Evolutionary conservation across 2,888 invertebrate species (phyloP), one percentile per base, ranked within the genome.

Genomic region (Acronicta psi): DNA sequence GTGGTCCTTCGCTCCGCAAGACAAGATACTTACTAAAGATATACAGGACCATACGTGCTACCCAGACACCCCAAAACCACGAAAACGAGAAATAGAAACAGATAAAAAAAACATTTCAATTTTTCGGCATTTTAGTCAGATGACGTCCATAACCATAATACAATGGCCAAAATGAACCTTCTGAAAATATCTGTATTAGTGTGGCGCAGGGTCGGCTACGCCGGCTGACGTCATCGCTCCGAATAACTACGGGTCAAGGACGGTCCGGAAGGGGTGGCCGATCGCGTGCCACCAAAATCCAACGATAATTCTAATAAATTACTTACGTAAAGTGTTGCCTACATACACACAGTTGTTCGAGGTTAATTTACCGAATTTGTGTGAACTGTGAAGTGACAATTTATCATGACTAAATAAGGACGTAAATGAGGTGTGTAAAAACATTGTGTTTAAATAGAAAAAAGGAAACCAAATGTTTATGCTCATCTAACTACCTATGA

Each of bases 171-270:
- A 65, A n/a, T 31, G 14, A 34, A 13, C 17, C 50, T 70, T 65
- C 60, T 66, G 47, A 18, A 16, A 13, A 0, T 34, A n/a, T 0
- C n/a, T 34, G 6, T n/a, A 34, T n/a, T 31, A n/a, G 34, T 20
- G 14, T 59, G 72, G 46, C 36, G 8, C 66, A 65, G 65, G 64
- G 59, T 61, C 44, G 70, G 63, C 57, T 56, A 55, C 16, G 46
- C 47, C 56, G 29, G 40, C 54, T 79, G 77, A 77, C 79, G 77
- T 79, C 77, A 77, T 56, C 18, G 68, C 75, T 74, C 50, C 63
- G 60, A 77, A 77, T 73, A 75, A 72, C 69, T 66, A 52, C 63
- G 74, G 70, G 77, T 79, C 77, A 79, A 74, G 79, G 77, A 55
- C 72, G 69, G 45, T 43, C 36, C 58, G 55, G 62, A 74, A 68